phyloP scores from a whole-genome alignment of 2,888 invertebrate genomes.

The Acrobasis suavella region DNA sequence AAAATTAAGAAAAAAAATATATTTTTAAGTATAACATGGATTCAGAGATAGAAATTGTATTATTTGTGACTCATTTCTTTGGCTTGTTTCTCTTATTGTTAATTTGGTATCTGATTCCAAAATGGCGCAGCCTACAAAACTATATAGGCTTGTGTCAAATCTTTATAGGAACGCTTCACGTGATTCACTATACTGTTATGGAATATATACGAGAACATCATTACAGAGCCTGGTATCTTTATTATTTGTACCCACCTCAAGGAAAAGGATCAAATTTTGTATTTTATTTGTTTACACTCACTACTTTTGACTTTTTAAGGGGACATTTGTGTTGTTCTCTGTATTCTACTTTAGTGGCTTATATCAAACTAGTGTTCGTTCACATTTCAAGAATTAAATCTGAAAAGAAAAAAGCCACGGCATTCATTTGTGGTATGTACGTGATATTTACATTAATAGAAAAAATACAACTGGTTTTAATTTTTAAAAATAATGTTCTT shows the following conservation, averaged over 20 bases:
- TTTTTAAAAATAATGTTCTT: too few species aligned
- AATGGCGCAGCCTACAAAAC: slow-evolving; percentile 7
- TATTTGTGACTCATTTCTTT: neutral
- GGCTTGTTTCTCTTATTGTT: neutral
- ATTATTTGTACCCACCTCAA: too few species aligned
- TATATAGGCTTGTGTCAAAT: slow-evolving; percentile 9
- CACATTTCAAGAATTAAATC: neutral
- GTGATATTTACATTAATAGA: neutral
- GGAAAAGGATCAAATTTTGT: too few species aligned
- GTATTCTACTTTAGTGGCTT: neutral
- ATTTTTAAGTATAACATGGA: too few species aligned
- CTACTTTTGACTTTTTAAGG: neutral
- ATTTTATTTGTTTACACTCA: neutral
- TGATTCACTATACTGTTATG: neutral
- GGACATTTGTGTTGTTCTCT: slow-evolving; percentile 4
- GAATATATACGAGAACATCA: neutral
- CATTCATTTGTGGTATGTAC: neutral
- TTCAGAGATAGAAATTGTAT: neutral
- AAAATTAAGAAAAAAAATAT: too few species aligned
- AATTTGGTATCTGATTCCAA: slow-evolving; percentile 12
- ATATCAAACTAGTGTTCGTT: slow-evolving; percentile 1
- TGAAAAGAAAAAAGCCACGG: neutral
- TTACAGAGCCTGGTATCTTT: neutral
- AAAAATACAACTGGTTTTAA: neutral
- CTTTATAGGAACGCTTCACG: neutral